A percentile compares a stretch with the other conserved stretches of the same genome.
Evolutionary conservation across 2,113 vertebrate genomes (phyloP).

Genomic region (Herpetotheres cachinnans): DNA sequence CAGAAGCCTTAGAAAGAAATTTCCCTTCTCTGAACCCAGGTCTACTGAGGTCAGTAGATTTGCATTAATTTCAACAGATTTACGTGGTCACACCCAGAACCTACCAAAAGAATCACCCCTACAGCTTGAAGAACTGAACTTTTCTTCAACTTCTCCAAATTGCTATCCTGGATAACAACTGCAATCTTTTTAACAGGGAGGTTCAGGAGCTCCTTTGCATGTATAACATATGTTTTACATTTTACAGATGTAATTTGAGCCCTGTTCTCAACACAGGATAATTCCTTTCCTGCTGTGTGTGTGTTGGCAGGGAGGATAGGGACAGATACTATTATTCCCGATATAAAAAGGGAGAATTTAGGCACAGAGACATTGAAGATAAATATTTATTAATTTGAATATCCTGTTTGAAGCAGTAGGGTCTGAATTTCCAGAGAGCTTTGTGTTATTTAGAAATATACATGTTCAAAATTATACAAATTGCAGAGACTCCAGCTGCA

Average conservation of each 20-base stretch:
- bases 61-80: background rate
- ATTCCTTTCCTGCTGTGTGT: background rate
- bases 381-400: constrained; percentile 31
- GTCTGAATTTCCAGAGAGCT: background rate
- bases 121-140: background rate
- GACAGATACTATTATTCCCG: background rate
- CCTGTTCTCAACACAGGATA: background rate
- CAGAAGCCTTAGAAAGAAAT: background rate
- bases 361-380: background rate
- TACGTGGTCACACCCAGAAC: background rate
- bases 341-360: background rate
- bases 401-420: background rate
- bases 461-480: background rate
- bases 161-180: background rate
- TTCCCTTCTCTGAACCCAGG: background rate
- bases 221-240: background rate
- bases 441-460: background rate
- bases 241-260: background rate
- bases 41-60: background rate
- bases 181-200: background rate
- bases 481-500: background rate
- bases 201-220: background rate
- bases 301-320: background rate
- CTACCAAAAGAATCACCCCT: background rate
- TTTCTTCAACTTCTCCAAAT: background rate